Evolutionary conservation across 1,140 invertebrate species (phyloP).

Genomic region (Scaptomyza pallida): DNA sequence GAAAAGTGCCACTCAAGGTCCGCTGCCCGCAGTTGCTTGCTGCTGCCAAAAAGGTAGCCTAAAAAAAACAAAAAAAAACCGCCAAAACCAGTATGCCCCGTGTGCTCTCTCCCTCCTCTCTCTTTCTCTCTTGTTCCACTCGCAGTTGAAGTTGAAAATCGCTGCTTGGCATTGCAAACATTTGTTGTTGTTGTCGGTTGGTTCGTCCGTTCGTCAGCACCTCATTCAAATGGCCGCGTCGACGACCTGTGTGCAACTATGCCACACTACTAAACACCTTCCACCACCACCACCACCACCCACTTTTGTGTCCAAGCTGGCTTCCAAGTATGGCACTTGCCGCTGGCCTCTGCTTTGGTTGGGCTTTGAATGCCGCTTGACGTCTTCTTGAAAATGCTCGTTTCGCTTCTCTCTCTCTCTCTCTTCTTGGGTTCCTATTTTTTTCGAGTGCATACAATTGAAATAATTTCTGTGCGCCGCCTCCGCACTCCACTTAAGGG

Average conservation of each 20-base stretch:
- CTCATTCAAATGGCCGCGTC: conserved; percentile 75
- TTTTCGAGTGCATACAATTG: conserved; percentile 78
- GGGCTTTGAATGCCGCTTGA: conserved; percentile 47
- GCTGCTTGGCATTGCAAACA: conserved; percentile 62
- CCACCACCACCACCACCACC: conserved; percentile 7
- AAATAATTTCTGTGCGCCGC: conserved; percentile 77
- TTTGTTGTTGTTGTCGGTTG: conserved; percentile 48
- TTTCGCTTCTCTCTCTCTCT: conserved; percentile 41
- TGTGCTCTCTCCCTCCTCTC: no score
- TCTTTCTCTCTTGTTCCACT: neutral
- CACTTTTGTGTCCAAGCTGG: conserved; percentile 19
- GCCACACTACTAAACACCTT: conserved; percentile 3
- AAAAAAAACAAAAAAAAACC: conserved; percentile 13
- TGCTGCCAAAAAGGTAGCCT: conserved; percentile 38
- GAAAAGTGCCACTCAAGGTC: conserved; percentile 77
- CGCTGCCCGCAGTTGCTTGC: no score
- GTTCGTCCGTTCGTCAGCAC: conserved; percentile 57
- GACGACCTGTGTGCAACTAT: conserved; percentile 45
- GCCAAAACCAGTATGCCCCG: conserved; percentile 20
- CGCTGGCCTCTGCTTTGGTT: conserved; percentile 29
- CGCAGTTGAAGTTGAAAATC: conserved; percentile 69
- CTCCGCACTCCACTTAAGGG: conserved; percentile 7
- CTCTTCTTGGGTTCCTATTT: conserved; percentile 50
- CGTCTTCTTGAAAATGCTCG: conserved; percentile 71
- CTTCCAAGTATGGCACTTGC: conserved; percentile 69